These are phyloP conservation scores for Blastobasis adustella DNA, from an alignment of 2,888 invertebrate genomes.

Conservation along the genomic window DNA sequence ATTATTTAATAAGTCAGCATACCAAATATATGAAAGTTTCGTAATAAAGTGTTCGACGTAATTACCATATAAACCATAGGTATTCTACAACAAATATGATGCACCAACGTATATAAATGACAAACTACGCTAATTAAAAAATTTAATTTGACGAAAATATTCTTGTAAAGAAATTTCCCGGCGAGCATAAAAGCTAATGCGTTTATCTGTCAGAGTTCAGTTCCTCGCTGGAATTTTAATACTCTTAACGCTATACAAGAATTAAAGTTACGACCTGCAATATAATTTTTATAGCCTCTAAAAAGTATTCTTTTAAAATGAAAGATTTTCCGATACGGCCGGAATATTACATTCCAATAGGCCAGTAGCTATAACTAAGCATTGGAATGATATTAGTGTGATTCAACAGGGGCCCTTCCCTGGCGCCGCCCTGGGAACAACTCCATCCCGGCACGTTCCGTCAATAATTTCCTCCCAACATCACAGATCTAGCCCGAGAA, in stretches of 20 bases:
- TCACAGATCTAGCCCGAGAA: conserved; percentile 63
- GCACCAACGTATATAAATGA: no score
- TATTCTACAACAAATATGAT: no score
- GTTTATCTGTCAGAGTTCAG: conserved; percentile 57
- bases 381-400: conserved; percentile 9
- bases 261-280: conserved; percentile 53
- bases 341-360: no score
- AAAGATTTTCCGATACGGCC: conserved; percentile 24
- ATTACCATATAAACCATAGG: no score
- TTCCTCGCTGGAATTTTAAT: conserved; percentile 60
- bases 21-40: no score
- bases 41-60: no score
- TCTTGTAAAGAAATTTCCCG: conserved; percentile 20
- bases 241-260: conserved; percentile 51
- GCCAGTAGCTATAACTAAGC: no score
- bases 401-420: conserved; percentile 19
- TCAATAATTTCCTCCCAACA: conserved; percentile 70
- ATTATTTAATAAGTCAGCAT: background rate
- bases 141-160: no score
- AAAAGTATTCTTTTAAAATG: conserved; percentile 42
- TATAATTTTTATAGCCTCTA: conserved; percentile 51
- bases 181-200: conserved; percentile 52
- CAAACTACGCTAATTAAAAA: no score
- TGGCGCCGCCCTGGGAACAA: conserved; percentile 34
- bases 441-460: conserved; percentile 63